phyloP scores from a whole-genome alignment of 2,888 invertebrate species.

The Amiota mariae region DNA sequence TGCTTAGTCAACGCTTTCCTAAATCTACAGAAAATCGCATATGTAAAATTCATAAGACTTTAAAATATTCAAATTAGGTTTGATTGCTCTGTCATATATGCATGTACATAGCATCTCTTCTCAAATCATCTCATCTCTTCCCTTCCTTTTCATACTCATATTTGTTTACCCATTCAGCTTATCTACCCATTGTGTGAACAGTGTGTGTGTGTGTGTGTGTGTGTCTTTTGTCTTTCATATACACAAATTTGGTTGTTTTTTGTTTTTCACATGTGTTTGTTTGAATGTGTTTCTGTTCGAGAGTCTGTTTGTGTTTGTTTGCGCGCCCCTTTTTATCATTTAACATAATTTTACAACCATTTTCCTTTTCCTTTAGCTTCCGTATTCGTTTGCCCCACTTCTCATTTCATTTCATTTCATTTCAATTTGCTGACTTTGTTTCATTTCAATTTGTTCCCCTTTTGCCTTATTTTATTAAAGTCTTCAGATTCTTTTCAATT shows the following conservation, averaged over 20 bases:
- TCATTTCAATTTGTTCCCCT: background rate
- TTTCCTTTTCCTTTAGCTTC: constrained; percentile 21
- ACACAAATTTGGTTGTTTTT: no score
- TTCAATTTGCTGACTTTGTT: no score
- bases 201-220: no score
- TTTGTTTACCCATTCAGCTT: background rate
- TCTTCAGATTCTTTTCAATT: background rate
- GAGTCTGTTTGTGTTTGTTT: no score
- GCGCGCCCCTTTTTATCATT: background rate
- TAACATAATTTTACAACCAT: background rate
- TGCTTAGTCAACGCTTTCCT: background rate
- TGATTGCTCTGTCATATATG: background rate
- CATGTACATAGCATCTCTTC: constrained; percentile 27
- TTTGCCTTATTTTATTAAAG: background rate
- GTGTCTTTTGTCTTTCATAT: no score
- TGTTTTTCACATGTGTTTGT: background rate
- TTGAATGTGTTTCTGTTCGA: background rate
- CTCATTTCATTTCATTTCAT: no score
- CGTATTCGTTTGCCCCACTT: background rate
- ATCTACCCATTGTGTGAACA: background rate
- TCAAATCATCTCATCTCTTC: no score
- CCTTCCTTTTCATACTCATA: no score
- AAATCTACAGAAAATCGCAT: background rate
- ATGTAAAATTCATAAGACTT: constrained; percentile 41
- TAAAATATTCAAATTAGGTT: constrained; percentile 40